Percentiles rank a stretch among this genome's conserved stretches.
phyloP scores from a whole-genome alignment of 2,797 vertebrate species.

The Scarus forsteni region DNA sequence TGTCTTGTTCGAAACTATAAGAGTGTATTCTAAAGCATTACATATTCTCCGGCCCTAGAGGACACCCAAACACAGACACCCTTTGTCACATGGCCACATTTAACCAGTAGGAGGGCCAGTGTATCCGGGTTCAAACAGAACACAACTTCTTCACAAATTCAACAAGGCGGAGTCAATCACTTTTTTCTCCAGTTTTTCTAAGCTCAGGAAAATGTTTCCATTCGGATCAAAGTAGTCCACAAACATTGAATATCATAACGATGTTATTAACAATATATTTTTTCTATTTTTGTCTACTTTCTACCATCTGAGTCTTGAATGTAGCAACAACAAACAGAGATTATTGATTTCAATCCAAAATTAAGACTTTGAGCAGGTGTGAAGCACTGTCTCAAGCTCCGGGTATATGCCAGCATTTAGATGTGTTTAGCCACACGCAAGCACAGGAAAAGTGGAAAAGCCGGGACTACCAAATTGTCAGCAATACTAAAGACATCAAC shows the following conservation, averaged over 20 bases:
- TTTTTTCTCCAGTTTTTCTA: conserved; percentile 11
- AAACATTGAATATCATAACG: not conserved
- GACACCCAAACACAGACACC: conserved; percentile 35
- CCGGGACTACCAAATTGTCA: conserved; percentile 86
- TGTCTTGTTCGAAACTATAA: too few species aligned
- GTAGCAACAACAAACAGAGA: not conserved
- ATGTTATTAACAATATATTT: not conserved
- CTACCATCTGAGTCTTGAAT: not conserved
- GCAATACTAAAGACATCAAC: conserved; percentile 90
- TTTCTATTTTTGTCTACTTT: not conserved
- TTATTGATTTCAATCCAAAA: not conserved
- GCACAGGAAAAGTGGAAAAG: conserved; percentile 78
- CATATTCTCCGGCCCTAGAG: too few species aligned
- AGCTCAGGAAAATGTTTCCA: not conserved
- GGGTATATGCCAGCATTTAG: conserved; percentile 62
- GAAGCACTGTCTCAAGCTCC: conserved; percentile 19
- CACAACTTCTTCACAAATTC: conserved; percentile 36
- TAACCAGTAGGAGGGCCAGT: conserved; percentile 66
- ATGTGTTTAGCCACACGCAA: conserved; percentile 74
- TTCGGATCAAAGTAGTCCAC: not conserved
- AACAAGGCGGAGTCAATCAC: conserved; percentile 46
- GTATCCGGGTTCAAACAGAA: conserved; percentile 55
- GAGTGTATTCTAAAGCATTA: too few species aligned
- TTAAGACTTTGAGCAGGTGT: conserved; percentile 26
- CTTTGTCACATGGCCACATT: conserved; percentile 61